These are phyloP conservation scores for Cottoperca gobio DNA, from an alignment of 2,797 vertebrate genomes.

Conservation along the genomic window DNA sequence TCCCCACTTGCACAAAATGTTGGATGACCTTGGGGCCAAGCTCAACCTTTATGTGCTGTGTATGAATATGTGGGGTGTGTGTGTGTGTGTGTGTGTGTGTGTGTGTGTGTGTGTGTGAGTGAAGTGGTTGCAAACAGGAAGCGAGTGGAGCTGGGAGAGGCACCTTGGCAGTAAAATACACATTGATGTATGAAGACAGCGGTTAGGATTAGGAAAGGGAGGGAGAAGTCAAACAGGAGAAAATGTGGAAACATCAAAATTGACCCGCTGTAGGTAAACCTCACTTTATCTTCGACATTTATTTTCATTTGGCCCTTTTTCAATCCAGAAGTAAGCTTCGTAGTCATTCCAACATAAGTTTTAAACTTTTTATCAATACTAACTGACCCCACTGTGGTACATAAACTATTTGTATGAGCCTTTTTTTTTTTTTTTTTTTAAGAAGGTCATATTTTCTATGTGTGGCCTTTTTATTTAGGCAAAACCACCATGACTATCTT, in stretches of 20 bases:
- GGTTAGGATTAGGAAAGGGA: slow-evolving; percentile 19
- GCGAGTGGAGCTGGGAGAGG: slow-evolving; percentile 17
- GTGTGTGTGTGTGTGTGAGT: slow-evolving; percentile 4
- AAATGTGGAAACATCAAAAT: background rate
- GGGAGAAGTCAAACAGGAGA: background rate
- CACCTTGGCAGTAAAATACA: slow-evolving; percentile 35
- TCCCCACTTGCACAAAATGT: slow-evolving; percentile 27
- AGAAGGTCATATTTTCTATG: background rate
- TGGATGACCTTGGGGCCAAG: slow-evolving; percentile 28
- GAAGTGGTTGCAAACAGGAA: slow-evolving; percentile 28
- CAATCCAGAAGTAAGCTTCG: background rate
- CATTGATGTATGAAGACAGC: slow-evolving; percentile 24
- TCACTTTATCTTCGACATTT: background rate
- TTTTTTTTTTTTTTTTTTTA: background rate
- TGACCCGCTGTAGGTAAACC: background rate
- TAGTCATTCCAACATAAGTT: background rate
- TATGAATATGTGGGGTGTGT: background rate
- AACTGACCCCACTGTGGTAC: background rate
- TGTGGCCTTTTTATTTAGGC: background rate
- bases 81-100: background rate
- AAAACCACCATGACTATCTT: background rate
- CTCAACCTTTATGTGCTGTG: slow-evolving; percentile 33
- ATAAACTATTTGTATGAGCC: background rate
- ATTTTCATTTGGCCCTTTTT: background rate
- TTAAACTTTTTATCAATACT: background rate